Conservation (phyloP, 1,140 invertebrate genomes). For the Eubasilissa regina region DNA sequence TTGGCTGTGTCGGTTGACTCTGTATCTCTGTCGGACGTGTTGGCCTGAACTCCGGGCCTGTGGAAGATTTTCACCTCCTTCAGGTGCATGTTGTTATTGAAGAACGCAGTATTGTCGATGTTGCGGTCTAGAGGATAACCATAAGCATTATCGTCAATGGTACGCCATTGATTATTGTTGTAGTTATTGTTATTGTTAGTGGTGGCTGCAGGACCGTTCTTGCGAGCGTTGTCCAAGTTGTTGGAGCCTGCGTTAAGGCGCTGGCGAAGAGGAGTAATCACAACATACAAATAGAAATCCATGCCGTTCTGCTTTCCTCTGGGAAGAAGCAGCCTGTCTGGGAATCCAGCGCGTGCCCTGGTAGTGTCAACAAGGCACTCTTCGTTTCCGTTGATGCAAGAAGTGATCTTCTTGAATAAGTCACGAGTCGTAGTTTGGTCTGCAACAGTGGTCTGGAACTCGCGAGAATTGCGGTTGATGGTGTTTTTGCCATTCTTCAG, state of each 20-base stretch:
- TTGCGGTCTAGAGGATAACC: constrained; percentile 80
- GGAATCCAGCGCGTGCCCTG: constrained; percentile 73
- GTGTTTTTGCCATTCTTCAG: constrained; percentile 67
- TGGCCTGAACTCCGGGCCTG: not conserved
- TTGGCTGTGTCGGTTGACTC: constrained; percentile 73
- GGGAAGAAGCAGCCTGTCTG: constrained; percentile 78
- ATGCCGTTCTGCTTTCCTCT: constrained; percentile 78
- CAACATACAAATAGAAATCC: constrained; percentile 77
- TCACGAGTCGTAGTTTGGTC: constrained; percentile 77
- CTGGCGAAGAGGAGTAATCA: constrained; percentile 72
- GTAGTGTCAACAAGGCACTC: constrained; percentile 69
- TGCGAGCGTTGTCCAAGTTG: constrained; percentile 64
- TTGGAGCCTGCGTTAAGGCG: no score
- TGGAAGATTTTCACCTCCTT: not conserved
- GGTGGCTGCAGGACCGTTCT: constrained; percentile 32
- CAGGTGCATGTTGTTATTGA: constrained; percentile 66
- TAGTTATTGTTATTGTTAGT: not conserved
- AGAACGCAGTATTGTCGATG: constrained; percentile 52
- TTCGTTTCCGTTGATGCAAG: constrained; percentile 65
- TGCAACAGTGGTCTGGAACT: constrained; percentile 65
- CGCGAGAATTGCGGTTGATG: constrained; percentile 68
- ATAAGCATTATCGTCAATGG: constrained; percentile 71
- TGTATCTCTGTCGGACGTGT: constrained; percentile 68
- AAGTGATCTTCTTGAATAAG: constrained; percentile 73
- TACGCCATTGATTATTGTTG: constrained; percentile 60